Evolutionary conservation across 2,888 invertebrate species (phyloP).

Genomic region (Tortricodes alternella): DNA sequence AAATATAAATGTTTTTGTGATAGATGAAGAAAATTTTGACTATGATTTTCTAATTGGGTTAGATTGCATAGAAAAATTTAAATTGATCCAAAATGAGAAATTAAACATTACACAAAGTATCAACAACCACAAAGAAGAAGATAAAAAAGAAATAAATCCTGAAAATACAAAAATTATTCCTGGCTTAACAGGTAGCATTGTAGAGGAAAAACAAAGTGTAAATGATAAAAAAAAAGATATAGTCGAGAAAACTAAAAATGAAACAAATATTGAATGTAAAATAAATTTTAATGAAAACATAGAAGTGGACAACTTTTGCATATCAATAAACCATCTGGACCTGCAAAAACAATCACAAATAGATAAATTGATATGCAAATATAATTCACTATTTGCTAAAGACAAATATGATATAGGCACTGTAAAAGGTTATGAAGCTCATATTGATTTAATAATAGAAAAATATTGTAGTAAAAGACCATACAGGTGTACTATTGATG

Average conservation of each 20-base stretch:
- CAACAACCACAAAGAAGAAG: neutral
- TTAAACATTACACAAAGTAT: conserved; percentile 18
- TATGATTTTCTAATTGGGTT: conserved; percentile 33
- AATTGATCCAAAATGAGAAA: conserved; percentile 31
- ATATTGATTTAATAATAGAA: conserved; percentile 19
- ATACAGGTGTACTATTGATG: conserved; percentile 34
- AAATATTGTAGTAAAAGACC: conserved; percentile 35
- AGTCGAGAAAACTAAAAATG: neutral
- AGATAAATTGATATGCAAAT: conserved; percentile 4
- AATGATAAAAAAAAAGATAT: neutral
- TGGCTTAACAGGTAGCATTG: conserved; percentile 7
- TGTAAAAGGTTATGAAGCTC: conserved; percentile 21
- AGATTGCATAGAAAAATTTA: conserved; percentile 31
- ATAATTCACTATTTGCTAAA: conserved; percentile 32
- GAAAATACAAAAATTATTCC: conserved; percentile 11
- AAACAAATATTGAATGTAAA: neutral
- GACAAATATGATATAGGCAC: conserved; percentile 35
- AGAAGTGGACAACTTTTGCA: neutral
- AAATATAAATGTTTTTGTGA: conserved; percentile 33
- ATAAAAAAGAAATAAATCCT: neutral
- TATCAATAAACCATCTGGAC: conserved; percentile 14
- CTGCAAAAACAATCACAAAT: conserved; percentile 18
- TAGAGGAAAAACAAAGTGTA: neutral
- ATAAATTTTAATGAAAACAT: conserved; percentile 22
- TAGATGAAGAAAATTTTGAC: conserved; percentile 8